These are phyloP conservation scores for Phalacrocorax aristotelis DNA, from an alignment of 2,113 vertebrate genomes.

Conservation along the genomic window DNA sequence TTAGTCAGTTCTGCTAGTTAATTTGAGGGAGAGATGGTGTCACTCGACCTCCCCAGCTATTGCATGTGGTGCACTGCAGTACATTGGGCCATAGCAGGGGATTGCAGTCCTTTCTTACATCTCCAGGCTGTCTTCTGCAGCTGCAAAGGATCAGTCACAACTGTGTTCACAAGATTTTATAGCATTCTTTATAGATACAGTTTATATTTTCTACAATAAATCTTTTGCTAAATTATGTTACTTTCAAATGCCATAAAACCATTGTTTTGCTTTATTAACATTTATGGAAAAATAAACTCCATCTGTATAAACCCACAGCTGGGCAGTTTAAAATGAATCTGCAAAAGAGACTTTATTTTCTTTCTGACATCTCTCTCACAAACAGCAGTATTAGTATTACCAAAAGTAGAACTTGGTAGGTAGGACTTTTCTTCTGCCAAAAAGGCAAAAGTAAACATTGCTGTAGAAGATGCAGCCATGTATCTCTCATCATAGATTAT, in stretches of 20 bases:
- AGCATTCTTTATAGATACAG: not conserved
- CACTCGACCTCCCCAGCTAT: not conserved
- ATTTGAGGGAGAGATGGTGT: not conserved
- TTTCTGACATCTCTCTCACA: not conserved
- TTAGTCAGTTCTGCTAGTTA: not conserved
- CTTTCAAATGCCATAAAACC: not conserved
- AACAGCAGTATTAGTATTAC: not conserved
- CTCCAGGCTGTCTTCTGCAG: not conserved
- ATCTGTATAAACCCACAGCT: not conserved
- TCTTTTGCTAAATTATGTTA: not conserved
- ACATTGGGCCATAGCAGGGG: rapidly evolving
- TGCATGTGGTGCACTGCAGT: not conserved
- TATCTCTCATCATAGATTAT: not conserved
- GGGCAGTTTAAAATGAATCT: not conserved
- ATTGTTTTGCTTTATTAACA: not conserved
- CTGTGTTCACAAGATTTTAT: not conserved
- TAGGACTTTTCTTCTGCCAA: not conserved
- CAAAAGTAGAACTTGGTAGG: not conserved
- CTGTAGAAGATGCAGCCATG: not conserved
- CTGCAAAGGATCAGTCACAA: not conserved
- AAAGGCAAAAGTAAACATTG: not conserved
- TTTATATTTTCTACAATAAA: not conserved
- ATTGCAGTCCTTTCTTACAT: not conserved
- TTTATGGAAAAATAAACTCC: not conserved
- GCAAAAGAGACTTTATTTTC: not conserved